Conservation (phyloP, 2,797 vertebrate species). For the Liparis tanakae region DNA sequence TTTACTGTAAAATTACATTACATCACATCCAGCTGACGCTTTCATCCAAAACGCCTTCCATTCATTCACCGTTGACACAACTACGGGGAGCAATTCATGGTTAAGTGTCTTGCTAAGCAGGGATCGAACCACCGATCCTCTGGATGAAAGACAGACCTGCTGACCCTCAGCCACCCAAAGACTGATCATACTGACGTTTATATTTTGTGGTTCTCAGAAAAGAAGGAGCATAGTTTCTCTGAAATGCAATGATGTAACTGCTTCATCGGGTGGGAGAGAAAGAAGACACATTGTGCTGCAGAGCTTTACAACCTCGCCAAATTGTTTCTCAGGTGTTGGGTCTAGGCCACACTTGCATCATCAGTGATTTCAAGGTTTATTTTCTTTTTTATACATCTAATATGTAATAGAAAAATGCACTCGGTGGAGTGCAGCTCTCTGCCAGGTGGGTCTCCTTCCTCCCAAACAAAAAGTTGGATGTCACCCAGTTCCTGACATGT, state of each 20-base stretch:
- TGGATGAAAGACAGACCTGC: too few species aligned
- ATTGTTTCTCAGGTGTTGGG: background rate
- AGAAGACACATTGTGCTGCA: background rate
- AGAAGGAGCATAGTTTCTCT: too few species aligned
- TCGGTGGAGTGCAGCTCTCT: background rate
- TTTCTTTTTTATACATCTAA: background rate
- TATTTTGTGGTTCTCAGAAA: conserved; percentile 11
- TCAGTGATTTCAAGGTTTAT: background rate
- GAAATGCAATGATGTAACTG: conserved; percentile 1
- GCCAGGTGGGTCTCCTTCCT: background rate
- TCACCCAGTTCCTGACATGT: background rate
- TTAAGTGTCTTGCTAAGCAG: too few species aligned
- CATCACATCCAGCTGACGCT: too few species aligned
- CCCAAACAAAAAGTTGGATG: background rate
- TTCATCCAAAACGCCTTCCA: too few species aligned
- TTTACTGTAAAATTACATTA: background rate
- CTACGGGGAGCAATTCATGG: too few species aligned
- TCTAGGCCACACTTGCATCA: background rate
- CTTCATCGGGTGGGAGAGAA: background rate
- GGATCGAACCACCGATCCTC: too few species aligned
- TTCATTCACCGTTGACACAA: too few species aligned
- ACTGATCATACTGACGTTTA: background rate
- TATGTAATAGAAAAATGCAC: background rate
- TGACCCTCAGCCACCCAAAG: background rate
- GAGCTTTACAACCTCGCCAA: background rate